A percentile compares a stretch with the other conserved stretches of the same genome.
phyloP scores from a whole-genome alignment of 2,888 invertebrate genomes.

The Augiades crinisus region DNA sequence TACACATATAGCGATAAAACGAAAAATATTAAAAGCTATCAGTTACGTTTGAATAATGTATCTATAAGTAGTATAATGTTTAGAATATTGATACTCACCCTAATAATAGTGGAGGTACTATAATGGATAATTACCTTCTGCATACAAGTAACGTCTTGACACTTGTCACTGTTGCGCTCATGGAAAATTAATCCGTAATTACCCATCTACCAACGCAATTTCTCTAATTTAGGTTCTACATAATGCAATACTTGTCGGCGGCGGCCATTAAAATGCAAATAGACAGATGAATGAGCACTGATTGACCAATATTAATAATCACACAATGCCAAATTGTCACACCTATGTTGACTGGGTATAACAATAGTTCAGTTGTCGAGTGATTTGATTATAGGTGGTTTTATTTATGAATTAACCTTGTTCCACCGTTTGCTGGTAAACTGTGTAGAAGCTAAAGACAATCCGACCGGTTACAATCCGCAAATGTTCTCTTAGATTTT shows the following conservation, averaged over 20 bases:
- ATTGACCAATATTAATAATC: constrained; percentile 20
- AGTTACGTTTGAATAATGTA: background rate
- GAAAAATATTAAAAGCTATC: too few species aligned
- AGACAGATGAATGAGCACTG: constrained; percentile 11
- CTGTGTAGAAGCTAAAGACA: too few species aligned
- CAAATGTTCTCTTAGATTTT: too few species aligned
- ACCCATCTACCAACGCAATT: constrained; percentile 16
- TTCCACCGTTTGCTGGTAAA: too few species aligned
- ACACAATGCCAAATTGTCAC: constrained; percentile 9
- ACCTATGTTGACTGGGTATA: constrained; percentile 1
- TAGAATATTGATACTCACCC: constrained; percentile 1
- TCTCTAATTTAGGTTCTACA: constrained; percentile 21
- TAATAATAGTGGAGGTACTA: constrained; percentile 1
- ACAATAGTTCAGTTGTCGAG: background rate
- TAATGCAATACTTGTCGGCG: constrained; percentile 22
- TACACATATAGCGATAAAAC: too few species aligned
- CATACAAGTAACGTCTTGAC: constrained; percentile 18
- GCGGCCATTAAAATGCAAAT: constrained; percentile 24
- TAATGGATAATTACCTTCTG: constrained; percentile 18
- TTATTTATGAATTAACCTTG: too few species aligned
- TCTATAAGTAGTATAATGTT: too few species aligned
- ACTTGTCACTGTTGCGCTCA: constrained; percentile 21
- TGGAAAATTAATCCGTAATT: constrained; percentile 24
- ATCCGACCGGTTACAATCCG: too few species aligned
- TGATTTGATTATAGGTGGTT: background rate